These are phyloP conservation scores for Hephaestus fuliginosus DNA, from an alignment of 2,797 vertebrate genomes.

Conservation along the genomic window DNA sequence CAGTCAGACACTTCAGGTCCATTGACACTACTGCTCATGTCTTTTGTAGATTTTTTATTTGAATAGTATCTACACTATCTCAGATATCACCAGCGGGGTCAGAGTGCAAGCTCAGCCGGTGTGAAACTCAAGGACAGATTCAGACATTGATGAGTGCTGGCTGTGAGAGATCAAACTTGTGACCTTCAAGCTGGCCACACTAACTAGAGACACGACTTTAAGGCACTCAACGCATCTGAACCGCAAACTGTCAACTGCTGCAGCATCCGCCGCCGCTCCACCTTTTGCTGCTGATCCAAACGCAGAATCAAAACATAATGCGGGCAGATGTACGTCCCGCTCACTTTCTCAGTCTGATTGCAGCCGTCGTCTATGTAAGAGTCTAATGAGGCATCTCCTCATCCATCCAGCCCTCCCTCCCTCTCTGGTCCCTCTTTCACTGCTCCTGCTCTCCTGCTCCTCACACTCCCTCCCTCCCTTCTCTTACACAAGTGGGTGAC, in stretches of 20 bases:
- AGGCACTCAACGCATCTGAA: background rate
- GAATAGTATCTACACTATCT: conserved; percentile 36
- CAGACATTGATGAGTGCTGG: conserved; percentile 45
- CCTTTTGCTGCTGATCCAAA: conserved; percentile 12
- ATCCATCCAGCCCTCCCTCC: conserved; percentile 42
- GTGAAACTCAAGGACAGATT: conserved; percentile 55
- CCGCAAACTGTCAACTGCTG: conserved; percentile 11
- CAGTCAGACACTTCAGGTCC: background rate
- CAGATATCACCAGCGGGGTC: conserved; percentile 38
- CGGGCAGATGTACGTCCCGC: conserved; percentile 38
- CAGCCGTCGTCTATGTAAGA: conserved; percentile 36
- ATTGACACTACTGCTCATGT: background rate
- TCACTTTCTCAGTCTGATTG: conserved; percentile 42
- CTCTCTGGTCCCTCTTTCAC: conserved; percentile 35
- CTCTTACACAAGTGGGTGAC: conserved; percentile 76
- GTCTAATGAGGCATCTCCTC: conserved; percentile 63
- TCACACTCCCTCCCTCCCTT: conserved; percentile 45
- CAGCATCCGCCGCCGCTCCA: conserved; percentile 2
- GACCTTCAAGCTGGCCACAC: conserved; percentile 54
- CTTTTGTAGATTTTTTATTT: conserved; percentile 17
- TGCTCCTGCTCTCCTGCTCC: conserved; percentile 36
- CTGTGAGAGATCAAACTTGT: conserved; percentile 44
- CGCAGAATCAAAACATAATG: background rate
- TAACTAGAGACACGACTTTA: background rate
- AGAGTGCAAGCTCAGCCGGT: conserved; percentile 49